Evolutionary conservation across 2,888 invertebrate species (phyloP).

Genomic region (Cryptus viduatorius): DNA sequence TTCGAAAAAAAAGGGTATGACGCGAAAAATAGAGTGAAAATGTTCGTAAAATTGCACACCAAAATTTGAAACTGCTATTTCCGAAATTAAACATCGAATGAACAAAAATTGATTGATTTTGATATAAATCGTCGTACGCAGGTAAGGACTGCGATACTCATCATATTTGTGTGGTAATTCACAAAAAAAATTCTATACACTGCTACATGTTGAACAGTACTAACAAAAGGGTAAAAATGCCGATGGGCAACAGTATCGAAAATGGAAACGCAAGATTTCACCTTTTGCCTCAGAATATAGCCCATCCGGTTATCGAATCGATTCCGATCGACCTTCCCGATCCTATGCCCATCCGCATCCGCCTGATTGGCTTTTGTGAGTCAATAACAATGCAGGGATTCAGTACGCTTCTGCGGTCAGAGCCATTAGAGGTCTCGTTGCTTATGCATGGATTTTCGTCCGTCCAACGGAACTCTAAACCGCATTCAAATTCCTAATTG

Average conservation of each 20-base stretch:
- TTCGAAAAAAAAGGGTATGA: too few species aligned
- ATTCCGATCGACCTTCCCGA: constrained; percentile 11
- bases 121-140: too few species aligned
- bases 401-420: constrained; percentile 16
- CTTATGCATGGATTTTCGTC: constrained; percentile 31
- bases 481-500: not conserved
- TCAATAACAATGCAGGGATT: constrained; percentile 48
- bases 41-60: too few species aligned
- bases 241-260: not conserved
- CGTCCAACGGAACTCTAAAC: not conserved
- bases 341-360: constrained; percentile 5
- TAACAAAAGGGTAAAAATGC: not conserved
- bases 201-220: too few species aligned
- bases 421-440: constrained; percentile 6
- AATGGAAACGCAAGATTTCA: not conserved
- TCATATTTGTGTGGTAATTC: too few species aligned
- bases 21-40: too few species aligned
- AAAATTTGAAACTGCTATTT: too few species aligned
- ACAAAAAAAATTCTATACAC: too few species aligned
- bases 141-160: too few species aligned
- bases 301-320: constrained; percentile 33
- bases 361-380: constrained; percentile 57
- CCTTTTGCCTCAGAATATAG: constrained; percentile 15
- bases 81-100: too few species aligned
- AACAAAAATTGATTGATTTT: too few species aligned